Evolutionary conservation across 1,140 invertebrate species (phyloP).

Genomic region (Phocides pigmalion): DNA sequence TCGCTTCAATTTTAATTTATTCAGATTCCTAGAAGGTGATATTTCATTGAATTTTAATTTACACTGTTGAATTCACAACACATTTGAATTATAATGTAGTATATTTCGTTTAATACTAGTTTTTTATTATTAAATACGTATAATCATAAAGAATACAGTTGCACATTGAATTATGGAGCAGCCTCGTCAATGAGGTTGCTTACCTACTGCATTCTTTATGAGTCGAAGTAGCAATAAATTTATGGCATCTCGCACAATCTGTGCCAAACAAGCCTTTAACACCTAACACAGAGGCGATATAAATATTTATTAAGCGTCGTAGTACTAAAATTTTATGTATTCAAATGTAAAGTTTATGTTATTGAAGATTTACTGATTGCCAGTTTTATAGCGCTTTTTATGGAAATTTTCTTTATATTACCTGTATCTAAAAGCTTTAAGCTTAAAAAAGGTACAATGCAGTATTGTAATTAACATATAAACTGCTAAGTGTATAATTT

Average conservation of each 20-base stretch:
- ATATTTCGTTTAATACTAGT: too few species aligned
- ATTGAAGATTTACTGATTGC: conserved; percentile 1
- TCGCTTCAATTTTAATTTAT: too few species aligned
- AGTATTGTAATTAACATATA: too few species aligned
- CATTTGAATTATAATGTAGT: too few species aligned
- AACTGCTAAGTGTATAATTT: too few species aligned
- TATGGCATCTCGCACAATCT: conserved; percentile 1
- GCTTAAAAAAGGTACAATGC: too few species aligned
- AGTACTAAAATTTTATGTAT: conserved; percentile 16
- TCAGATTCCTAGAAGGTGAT: too few species aligned
- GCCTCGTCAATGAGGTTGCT: not conserved
- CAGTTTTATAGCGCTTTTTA: not conserved
- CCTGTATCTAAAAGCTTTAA: too few species aligned
- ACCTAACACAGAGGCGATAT: not conserved
- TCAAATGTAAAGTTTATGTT: not conserved
- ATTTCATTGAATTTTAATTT: too few species aligned
- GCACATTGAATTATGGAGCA: not conserved
- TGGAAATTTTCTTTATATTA: not conserved
- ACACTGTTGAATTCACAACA: too few species aligned
- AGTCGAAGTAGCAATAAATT: conserved; percentile 8
- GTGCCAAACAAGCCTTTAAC: not conserved
- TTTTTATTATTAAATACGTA: too few species aligned
- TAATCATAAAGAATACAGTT: too few species aligned
- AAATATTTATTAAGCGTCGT: conserved; percentile 1
- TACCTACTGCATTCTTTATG: conserved; percentile 4